Evolutionary conservation across 37 sponge, comb jelly and placozoan genomes (phyloP), one percentile per base, ranked within the genome.

Genomic region (Theonella swinhoei): DNA sequence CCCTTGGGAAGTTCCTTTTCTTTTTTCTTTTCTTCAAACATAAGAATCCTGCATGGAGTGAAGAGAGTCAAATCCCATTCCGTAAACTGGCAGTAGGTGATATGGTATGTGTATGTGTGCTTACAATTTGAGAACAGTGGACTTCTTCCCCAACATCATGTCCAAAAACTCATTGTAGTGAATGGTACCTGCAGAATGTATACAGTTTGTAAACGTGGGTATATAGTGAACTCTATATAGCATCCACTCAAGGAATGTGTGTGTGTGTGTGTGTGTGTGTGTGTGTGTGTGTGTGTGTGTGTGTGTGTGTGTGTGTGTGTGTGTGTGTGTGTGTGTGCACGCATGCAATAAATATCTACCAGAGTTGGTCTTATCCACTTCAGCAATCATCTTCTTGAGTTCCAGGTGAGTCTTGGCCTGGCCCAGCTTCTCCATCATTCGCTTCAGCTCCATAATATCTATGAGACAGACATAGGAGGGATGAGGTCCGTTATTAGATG

Each of bases 361-460:
- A 32, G 94, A 89, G 67, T 94, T 91, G 67, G 63, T 96, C 19
- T 78, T 89, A 73, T 96, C 97, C 35, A 96, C 97, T 62, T 96
- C 97, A 5, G 92, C 92, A 62, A 96, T 96, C 97, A 96, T 96
- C 80, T 96, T 96, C 83, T 96, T 96, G 71, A 96, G 75, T 37
- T 96, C 94, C 62, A 96, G 81, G 66, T 96, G 97, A 25, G 94
- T 96, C 84, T 96, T 96, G 22, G 94, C 94, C 74, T 96, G 94
- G 34, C 94, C 97, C 30, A 96, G 80, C 64, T 91, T 96, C 90
- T 96, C 97, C 97, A 96, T 96, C 97, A 96, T 96, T 79, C 95
- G 80, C 71, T 94, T 94, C 71, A 96, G 76, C 76, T 96, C 97
- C 97, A 94, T 94, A 22, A 96, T 91, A 68, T 96, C 96, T 94